phyloP scores from a whole-genome alignment of 2,113 vertebrate species.

The Elanus axillaris region DNA sequence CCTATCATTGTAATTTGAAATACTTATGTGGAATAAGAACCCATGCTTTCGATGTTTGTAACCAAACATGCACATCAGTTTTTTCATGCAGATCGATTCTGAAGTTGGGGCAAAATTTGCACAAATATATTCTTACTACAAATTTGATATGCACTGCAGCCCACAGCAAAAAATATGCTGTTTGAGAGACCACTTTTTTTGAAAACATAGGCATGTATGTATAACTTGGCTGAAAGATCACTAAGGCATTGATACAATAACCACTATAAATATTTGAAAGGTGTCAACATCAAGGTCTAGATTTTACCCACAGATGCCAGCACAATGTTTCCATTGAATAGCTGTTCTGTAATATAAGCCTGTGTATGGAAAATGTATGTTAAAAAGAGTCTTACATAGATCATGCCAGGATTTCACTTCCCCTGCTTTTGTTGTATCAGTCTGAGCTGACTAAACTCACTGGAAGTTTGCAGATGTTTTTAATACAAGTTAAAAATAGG shows the following conservation, averaged over 20 bases:
- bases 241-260: not conserved
- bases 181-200: not conserved
- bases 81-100: not conserved
- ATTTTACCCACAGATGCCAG: conserved; percentile 34
- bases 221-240: conserved; percentile 41
- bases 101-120: not conserved
- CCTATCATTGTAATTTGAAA: not conserved
- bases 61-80: not conserved
- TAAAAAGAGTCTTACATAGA: not conserved
- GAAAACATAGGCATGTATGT: not conserved
- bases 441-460: not conserved
- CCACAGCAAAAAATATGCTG: not conserved
- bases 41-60: not conserved
- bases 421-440: not conserved
- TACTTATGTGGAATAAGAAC: not conserved
- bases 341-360: conserved; percentile 23
- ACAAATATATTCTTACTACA: not conserved
- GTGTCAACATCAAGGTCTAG: conserved; percentile 43
- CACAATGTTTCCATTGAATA: conserved; percentile 52
- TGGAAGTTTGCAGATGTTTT: not conserved
- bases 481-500: not conserved
- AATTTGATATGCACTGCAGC: not conserved
- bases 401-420: conserved; percentile 21
- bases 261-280: conserved; percentile 47
- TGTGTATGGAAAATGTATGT: not conserved